A percentile compares a stretch with the other conserved stretches of the same genome.
These are phyloP conservation scores for Phalacrocorax brasilianus DNA, from an alignment of 2,113 vertebrate species.

Conservation along the genomic window DNA sequence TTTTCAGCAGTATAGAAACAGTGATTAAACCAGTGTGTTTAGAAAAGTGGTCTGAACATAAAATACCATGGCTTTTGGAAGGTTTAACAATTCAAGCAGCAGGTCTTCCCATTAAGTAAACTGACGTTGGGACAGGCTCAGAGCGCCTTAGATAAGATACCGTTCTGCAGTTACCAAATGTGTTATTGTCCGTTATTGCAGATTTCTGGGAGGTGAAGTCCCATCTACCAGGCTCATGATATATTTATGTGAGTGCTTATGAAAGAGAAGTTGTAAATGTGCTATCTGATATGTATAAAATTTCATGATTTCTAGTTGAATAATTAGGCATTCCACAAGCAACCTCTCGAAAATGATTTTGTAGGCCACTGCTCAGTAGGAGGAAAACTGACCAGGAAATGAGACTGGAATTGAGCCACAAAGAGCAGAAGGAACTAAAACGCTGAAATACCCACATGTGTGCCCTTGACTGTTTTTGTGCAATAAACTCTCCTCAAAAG, in stretches of 20 bases:
- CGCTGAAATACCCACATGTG: background rate
- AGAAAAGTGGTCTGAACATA: background rate
- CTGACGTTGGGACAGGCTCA: background rate
- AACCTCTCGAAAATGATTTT: background rate
- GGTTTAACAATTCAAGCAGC: background rate
- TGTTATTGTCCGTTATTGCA: background rate
- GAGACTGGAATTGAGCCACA: background rate
- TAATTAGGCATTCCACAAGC: background rate
- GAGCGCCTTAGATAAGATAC: background rate
- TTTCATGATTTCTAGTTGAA: background rate
- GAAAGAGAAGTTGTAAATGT: background rate
- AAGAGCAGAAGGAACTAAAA: background rate
- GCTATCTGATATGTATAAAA: background rate
- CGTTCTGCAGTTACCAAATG: background rate
- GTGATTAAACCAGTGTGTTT: background rate
- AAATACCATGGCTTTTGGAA: background rate
- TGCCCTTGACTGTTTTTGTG: background rate
- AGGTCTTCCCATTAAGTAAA: background rate
- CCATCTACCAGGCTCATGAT: background rate
- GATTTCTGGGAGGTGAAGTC: background rate
- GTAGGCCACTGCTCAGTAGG: background rate
- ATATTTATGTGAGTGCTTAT: background rate
- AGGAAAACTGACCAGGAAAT: background rate
- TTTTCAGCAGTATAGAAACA: background rate
- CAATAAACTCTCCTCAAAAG: background rate